These are phyloP conservation scores for Hucho hucho DNA, from an alignment of 2,113 vertebrate species.

Conservation along the genomic window DNA sequence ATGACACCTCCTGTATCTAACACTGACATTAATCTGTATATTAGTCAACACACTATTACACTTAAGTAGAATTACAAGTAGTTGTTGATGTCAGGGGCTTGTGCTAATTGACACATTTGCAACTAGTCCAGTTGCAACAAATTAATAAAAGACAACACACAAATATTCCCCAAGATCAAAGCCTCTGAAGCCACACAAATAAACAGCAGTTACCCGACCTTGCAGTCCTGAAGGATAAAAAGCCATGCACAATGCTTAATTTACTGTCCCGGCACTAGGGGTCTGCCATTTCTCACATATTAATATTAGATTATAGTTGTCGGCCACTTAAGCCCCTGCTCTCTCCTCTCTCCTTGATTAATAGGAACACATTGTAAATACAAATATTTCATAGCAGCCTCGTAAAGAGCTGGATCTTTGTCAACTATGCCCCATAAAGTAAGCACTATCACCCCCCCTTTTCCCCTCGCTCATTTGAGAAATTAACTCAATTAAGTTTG, in stretches of 20 bases:
- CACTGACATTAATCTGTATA: no score
- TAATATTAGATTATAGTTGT: slow-evolving; percentile 91
- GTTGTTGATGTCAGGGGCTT: no score
- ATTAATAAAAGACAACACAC: no score
- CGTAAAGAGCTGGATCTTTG: slow-evolving; percentile 60
- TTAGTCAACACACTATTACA: no score
- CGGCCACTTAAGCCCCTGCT: slow-evolving; percentile 74
- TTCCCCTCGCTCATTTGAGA: slow-evolving; percentile 43
- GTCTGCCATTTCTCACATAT: slow-evolving; percentile 91
- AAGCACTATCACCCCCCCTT: slow-evolving; percentile 22
- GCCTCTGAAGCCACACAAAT: slow-evolving; percentile 41
- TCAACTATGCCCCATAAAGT: slow-evolving; percentile 45
- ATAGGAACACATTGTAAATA: slow-evolving; percentile 80
- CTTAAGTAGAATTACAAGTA: no score
- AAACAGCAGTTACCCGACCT: slow-evolving; percentile 55
- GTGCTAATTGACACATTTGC: no score
- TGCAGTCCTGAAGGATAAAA: slow-evolving; percentile 69
- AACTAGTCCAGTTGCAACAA: no score
- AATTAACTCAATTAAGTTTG: slow-evolving; percentile 57
- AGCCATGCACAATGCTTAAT: slow-evolving; percentile 96
- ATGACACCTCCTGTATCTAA: no score
- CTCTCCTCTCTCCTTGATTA: slow-evolving; percentile 77
- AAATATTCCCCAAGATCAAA: no score
- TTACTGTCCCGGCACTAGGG: slow-evolving; percentile 86
- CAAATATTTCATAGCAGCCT: slow-evolving; percentile 80